Base-by-base conservation (phyloP, 2,888 invertebrate genomes). In the Amblyjoppa proteus region DNA sequence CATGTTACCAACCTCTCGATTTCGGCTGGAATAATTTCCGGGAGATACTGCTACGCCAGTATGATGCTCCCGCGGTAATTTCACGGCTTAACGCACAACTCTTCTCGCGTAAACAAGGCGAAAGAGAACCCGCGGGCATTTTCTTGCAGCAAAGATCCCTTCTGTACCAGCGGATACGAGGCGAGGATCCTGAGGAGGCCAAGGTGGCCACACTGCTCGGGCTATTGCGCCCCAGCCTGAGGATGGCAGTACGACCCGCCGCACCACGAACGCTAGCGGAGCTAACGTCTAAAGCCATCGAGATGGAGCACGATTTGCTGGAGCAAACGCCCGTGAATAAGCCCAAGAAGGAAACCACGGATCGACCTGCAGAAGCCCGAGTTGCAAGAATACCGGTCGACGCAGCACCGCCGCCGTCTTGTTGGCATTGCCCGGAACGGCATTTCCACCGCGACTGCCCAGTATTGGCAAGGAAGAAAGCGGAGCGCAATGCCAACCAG, bases 11-110 rank as follows among this genome's bases (percentile, higher is more conserved):
- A 51, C 66, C 66, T 0, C 41, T 77, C 0, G 68, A 68, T 0
- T 77, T 77, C 56, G 41, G 41, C 3, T 77, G 68, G 77, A n/a
- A 38, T 0, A 53, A 41, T 4, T 77, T 77, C 3, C 56, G 28
- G 9, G 56, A 77, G 2, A 1, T 76, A 2, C 41, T 77, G 0
- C 7, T 69, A 0, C 11, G 3, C 9, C 13, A 28, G 6, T 77
- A 77, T 28, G 56, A 77, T 31, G 41, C 13, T 16, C 77, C 69
- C 0, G 53, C 34, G 0, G 51, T 28, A 0, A 53, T 77, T 3
- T 56, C 77, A 0, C 34, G 41, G 0, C 56, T 69, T 31, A 77
- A 53, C 7, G 77, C 53, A 0, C 77, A 77, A 11, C 41, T 77
- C 3, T 77, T 58, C n/a, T 77, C 68, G 1, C 68, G 66, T 0